A percentile compares a stretch with the other conserved stretches of the same genome.
phyloP scores from a whole-genome alignment of 2,888 invertebrate species.

The Cephus runcator region DNA sequence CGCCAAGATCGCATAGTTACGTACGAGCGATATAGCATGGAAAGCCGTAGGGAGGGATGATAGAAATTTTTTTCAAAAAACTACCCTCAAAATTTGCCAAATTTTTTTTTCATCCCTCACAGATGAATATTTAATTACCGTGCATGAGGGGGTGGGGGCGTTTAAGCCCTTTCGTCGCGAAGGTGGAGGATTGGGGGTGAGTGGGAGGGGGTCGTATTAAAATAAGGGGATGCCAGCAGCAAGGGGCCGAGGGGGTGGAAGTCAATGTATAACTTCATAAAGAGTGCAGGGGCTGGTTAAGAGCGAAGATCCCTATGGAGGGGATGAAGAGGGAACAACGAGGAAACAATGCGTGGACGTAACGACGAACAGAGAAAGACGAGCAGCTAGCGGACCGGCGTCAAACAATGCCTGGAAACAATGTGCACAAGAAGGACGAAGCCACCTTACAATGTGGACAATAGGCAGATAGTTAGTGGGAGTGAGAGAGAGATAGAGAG shows the following conservation, averaged over 20 bases:
- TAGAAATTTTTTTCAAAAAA: background rate
- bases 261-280: slow-evolving; percentile 1
- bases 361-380: slow-evolving; percentile 44
- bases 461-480: slow-evolving; percentile 50
- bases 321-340: slow-evolving; percentile 39
- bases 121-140: background rate
- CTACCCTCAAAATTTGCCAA: background rate
- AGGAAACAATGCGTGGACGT: slow-evolving; percentile 53
- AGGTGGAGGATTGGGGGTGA: background rate
- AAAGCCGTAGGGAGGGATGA: rapidly evolving
- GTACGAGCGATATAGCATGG: background rate
- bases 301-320: slow-evolving; percentile 22
- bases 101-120: background rate
- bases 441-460: slow-evolving; percentile 57
- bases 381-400: slow-evolving; percentile 35
- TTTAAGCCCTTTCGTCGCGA: background rate
- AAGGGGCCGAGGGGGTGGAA: slow-evolving; percentile 1
- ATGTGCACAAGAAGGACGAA: slow-evolving; percentile 52
- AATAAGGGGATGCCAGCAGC: background rate
- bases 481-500: slow-evolving; percentile 26
- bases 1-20: background rate
- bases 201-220: background rate
- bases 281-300: slow-evolving; percentile 6
- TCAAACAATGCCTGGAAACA: slow-evolving; percentile 59
- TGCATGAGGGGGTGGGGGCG: rapidly evolving